These are phyloP conservation scores for Eulemur mongoz DNA, from an alignment of 2,797 vertebrate genomes.

Conservation along the genomic window DNA sequence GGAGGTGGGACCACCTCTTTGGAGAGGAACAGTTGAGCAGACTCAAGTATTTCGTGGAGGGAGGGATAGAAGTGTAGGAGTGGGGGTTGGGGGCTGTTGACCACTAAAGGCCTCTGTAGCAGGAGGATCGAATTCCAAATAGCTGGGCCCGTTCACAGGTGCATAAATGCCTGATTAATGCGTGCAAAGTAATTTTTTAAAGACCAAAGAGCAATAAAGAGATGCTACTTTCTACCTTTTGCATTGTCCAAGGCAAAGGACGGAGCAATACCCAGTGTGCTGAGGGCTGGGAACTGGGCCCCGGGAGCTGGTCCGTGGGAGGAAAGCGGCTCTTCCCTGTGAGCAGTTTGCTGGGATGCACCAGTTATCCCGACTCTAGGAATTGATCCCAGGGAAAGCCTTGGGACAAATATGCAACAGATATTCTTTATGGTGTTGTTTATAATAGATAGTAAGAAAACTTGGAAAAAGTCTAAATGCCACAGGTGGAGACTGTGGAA, in stretches of 20 bases:
- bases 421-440: rapidly evolving
- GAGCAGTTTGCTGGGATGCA: not conserved
- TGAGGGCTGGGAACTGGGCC: not conserved
- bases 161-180: not conserved
- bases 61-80: not conserved
- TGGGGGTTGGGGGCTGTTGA: rapidly evolving
- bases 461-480: not conserved
- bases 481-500: not conserved
- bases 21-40: not conserved
- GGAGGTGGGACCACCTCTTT: not conserved
- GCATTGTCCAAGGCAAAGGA: rapidly evolving
- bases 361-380: not conserved
- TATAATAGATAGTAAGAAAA: rapidly evolving
- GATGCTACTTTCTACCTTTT: not conserved
- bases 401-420: not conserved
- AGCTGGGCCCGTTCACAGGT: no score
- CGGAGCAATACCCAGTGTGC: rapidly evolving
- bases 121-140: rapidly evolving
- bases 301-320: not conserved
- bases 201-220: not conserved
- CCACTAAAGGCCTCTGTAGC: not conserved
- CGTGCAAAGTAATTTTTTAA: not conserved
- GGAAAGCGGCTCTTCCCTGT: not conserved
- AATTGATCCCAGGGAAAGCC: not conserved
- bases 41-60: no score